These are phyloP conservation scores for Notodonta dromedarius DNA, from an alignment of 2,888 invertebrate species.

Conservation along the genomic window DNA sequence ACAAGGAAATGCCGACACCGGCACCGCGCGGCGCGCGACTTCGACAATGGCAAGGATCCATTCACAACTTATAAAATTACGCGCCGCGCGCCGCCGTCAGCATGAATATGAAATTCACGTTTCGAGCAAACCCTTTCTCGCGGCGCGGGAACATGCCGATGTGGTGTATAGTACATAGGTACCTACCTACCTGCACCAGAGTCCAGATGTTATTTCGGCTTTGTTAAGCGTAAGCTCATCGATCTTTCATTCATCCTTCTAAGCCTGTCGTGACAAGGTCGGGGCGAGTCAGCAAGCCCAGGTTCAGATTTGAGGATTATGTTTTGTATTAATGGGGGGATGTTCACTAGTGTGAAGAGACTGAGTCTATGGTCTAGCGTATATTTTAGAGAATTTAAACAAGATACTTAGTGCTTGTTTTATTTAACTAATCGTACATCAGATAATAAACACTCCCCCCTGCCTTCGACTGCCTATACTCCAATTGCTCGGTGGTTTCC, in stretches of 20 bases:
- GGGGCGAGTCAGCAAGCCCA: too few species aligned
- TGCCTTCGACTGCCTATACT: background rate
- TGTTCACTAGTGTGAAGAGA: too few species aligned
- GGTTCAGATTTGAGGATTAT: too few species aligned
- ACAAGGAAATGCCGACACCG: background rate
- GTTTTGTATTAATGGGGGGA: too few species aligned
- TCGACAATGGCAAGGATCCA: too few species aligned
- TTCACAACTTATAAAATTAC: background rate
- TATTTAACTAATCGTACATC: too few species aligned
- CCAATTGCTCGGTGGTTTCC: conserved; percentile 7
- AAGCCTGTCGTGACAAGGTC: too few species aligned
- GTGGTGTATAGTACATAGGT: background rate
- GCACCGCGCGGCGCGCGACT: background rate
- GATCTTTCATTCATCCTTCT: background rate
- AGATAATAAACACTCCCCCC: background rate
- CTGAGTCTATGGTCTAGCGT: too few species aligned
- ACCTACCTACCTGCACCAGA: background rate
- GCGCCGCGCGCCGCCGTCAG: background rate
- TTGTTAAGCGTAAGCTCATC: background rate
- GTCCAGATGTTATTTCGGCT: background rate
- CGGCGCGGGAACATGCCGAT: background rate
- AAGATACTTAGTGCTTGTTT: too few species aligned
- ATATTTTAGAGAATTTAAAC: too few species aligned
- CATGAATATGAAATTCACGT: background rate
- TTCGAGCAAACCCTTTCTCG: background rate